These are phyloP conservation scores for Melanotus villosus DNA, from an alignment of 2,888 invertebrate species.

Conservation along the genomic window DNA sequence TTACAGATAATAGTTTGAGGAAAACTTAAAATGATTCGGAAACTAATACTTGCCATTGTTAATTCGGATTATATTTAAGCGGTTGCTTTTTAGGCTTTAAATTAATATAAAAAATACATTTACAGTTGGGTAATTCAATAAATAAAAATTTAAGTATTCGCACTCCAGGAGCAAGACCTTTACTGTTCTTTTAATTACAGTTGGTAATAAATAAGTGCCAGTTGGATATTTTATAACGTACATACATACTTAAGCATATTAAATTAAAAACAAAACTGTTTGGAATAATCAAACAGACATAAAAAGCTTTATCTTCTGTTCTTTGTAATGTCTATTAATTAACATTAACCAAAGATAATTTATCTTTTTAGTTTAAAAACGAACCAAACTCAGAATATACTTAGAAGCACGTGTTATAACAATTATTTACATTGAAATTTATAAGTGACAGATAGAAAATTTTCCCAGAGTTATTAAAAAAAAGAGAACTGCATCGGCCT, in stretches of 20 bases:
- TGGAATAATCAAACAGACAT: no score
- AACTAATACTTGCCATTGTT: no score
- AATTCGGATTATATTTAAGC: no score
- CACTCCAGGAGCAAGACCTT: conserved; percentile 22
- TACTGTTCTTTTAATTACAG: conserved; percentile 23
- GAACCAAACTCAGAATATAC: no score
- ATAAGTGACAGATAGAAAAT: background rate
- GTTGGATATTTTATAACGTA: conserved; percentile 15
- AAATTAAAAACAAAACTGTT: background rate
- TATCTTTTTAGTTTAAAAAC: no score
- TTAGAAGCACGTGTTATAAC: background rate
- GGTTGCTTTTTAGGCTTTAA: background rate
- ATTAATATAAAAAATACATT: background rate
- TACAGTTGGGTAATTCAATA: conserved; percentile 13
- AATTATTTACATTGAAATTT: background rate
- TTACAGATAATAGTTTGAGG: background rate
- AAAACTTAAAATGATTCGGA: background rate
- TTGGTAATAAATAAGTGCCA: conserved; percentile 21
- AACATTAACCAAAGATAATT: no score
- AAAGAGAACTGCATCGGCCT: background rate
- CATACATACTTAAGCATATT: background rate
- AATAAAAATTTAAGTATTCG: conserved; percentile 8
- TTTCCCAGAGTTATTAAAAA: background rate
- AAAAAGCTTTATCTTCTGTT: no score
- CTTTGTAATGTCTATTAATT: no score